A percentile compares a stretch with the other conserved stretches of the same genome.
phyloP scores from a whole-genome alignment of 2,797 vertebrate species.

The Tiaroga cobitis region DNA sequence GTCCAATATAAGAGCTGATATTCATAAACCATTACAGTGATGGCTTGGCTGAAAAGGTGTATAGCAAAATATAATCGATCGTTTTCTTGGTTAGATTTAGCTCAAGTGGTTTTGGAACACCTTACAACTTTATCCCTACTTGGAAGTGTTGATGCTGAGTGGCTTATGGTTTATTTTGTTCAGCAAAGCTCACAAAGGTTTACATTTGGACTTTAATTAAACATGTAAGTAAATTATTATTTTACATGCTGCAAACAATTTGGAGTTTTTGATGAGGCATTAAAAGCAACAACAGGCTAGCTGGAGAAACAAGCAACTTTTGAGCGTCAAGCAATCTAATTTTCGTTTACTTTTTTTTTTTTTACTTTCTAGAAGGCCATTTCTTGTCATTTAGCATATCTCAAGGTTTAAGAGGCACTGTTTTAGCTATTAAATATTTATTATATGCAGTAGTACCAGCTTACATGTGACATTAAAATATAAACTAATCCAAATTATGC shows the following conservation, averaged over 20 bases:
- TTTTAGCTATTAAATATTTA: background rate
- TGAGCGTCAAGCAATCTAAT: background rate
- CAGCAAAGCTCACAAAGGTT: conserved; percentile 21
- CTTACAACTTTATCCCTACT: conserved; percentile 3
- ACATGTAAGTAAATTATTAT: background rate
- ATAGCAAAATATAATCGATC: background rate
- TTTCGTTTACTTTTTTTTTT: background rate
- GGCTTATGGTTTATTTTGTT: conserved; percentile 32
- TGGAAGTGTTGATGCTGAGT: conserved; percentile 28
- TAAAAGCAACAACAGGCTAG: background rate
- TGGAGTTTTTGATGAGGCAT: background rate
- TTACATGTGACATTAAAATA: background rate
- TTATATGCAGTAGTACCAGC: background rate
- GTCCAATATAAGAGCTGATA: too few relatives aligned
- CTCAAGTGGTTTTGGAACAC: background rate
- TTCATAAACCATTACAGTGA: too few relatives aligned
- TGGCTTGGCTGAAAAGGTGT: background rate
- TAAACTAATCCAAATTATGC: background rate
- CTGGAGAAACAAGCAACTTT: background rate
- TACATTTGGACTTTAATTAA: conserved; percentile 16
- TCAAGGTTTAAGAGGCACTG: background rate
- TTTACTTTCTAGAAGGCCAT: background rate
- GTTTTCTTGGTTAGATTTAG: background rate
- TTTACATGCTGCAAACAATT: background rate
- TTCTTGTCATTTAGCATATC: background rate